Conservation (phyloP, 2,888 invertebrate genomes). For the Synanthedon formicaeformis region DNA sequence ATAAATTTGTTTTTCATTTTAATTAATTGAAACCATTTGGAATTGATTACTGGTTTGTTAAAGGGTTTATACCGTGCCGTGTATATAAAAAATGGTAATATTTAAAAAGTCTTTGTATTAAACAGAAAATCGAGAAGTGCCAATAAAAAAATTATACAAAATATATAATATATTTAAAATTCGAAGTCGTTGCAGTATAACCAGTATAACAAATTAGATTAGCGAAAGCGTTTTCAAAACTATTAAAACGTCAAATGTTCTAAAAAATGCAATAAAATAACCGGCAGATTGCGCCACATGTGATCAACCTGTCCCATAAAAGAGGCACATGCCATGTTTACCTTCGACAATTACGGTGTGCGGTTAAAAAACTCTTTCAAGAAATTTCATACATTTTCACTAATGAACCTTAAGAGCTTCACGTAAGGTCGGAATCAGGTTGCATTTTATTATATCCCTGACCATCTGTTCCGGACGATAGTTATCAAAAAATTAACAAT, state of each 20-base stretch:
- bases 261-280: slow-evolving; percentile 52
- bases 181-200: slow-evolving; percentile 3
- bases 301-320: slow-evolving; percentile 68
- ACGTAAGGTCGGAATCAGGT: slow-evolving; percentile 14
- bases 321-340: slow-evolving; percentile 65
- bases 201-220: slow-evolving; percentile 35
- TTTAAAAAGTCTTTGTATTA: too few relatives aligned
- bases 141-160: too few relatives aligned
- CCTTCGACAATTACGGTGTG: slow-evolving; percentile 54
- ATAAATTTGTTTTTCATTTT: too few relatives aligned
- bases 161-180: too few relatives aligned
- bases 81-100: too few relatives aligned
- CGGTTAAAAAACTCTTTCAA: slow-evolving; percentile 44
- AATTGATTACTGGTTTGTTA: too few relatives aligned
- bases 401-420: slow-evolving; percentile 7
- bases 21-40: too few relatives aligned
- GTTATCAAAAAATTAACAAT: slow-evolving; percentile 71
- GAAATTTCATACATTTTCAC: slow-evolving; percentile 2
- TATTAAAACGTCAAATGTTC: slow-evolving; percentile 48
- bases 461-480: slow-evolving; percentile 67
- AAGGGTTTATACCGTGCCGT: too few relatives aligned
- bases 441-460: slow-evolving; percentile 16
- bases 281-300: slow-evolving; percentile 64
- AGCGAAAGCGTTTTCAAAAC: slow-evolving; percentile 27
- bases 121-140: too few relatives aligned